Base-by-base conservation (phyloP, 2,797 vertebrate species). In the Masticophis lateralis region DNA sequence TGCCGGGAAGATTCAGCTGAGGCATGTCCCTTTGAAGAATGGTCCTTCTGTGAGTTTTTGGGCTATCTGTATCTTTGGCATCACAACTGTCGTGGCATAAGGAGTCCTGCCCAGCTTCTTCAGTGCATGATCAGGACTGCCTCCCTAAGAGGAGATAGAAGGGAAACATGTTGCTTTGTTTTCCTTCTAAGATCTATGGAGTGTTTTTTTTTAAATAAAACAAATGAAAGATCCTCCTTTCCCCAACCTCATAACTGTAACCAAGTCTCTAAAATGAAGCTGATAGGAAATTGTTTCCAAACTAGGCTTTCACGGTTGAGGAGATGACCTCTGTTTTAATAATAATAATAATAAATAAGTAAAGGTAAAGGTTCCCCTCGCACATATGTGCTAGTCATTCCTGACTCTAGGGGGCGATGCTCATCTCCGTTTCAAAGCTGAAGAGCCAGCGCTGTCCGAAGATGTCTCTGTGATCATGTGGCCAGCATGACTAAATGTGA, bases 241-340 rank as follows among this genome's bases (percentile, higher is more conserved):
- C 28, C n/a, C 66, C 6, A 32, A 18, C n/a, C 13, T 69, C 66
- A 16, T 16, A 87, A 86, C 95, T 91, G 12, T 1, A 59, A 74
- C 90, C 95, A 91, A 57, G 92, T 95, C 92, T 87, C n/a, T 69
- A 16, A 69, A 69, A 69, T 94, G 94, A 1, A 32, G 96, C 95
- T 96, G 94, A 94, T 97, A 95, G 96, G 96, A 95, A 87, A 95
- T 95, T 92, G 55, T 95, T 95, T 95, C 93, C 93, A 79, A 94
- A 87, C 1, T 0, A 8, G 25, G 2, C n/a, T 32, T 51, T 93
- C 0, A 0, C 59, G 79, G 79, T 94, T 91, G 91, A 93, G 5
- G 25, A 60, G 32, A 4, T 89, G 4, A n/a, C 94, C 28, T 28
- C 61, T 66, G 5, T n/a, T 32, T 32, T 69, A 32, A 69, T n/a